Percentiles rank a stretch among this genome's conserved stretches.
Conservation (phyloP, 2,797 vertebrate genomes). For the Girardinus metallicus region DNA sequence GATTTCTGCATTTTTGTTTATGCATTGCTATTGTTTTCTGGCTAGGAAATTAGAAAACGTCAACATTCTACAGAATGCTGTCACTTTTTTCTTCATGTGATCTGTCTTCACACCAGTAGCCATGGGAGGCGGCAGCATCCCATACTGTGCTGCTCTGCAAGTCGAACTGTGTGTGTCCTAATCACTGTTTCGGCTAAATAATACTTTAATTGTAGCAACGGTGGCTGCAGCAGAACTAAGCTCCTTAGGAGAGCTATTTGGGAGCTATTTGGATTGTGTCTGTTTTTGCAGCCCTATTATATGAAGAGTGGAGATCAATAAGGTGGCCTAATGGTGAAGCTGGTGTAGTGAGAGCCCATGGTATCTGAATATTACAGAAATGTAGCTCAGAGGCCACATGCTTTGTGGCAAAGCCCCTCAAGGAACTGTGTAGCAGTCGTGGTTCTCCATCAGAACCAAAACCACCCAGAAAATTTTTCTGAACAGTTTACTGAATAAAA, state of each 20-base stretch:
- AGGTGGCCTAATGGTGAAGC: slow-evolving; percentile 51
- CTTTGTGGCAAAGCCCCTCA: slow-evolving; percentile 18
- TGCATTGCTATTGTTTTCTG: slow-evolving; percentile 7
- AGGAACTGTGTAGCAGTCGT: neutral
- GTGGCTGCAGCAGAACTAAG: slow-evolving; percentile 62
- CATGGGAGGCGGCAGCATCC: slow-evolving; percentile 45
- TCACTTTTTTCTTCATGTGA: slow-evolving; percentile 52
- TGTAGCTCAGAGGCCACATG: slow-evolving; percentile 2
- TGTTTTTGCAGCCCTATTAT: slow-evolving; percentile 53
- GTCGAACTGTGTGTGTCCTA: slow-evolving; percentile 59
- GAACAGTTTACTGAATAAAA: neutral
- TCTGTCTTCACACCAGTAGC: slow-evolving; percentile 44
- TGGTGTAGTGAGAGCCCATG: slow-evolving; percentile 38
- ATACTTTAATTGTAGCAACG: slow-evolving; percentile 70
- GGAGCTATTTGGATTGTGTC: slow-evolving; percentile 55
- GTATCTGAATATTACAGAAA: slow-evolving; percentile 16
- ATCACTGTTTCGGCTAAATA: slow-evolving; percentile 68
- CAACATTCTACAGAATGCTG: slow-evolving; percentile 11
- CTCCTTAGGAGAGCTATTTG: slow-evolving; percentile 58
- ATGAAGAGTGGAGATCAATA: slow-evolving; percentile 60
- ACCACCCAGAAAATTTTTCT: neutral
- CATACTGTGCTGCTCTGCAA: slow-evolving; percentile 40
- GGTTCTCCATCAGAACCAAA: slow-evolving; percentile 27
- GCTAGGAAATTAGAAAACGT: slow-evolving; percentile 9
- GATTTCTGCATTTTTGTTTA: slow-evolving; percentile 14